Conservation (phyloP, 2,888 invertebrate genomes). For the Brachycybe producta region DNA sequence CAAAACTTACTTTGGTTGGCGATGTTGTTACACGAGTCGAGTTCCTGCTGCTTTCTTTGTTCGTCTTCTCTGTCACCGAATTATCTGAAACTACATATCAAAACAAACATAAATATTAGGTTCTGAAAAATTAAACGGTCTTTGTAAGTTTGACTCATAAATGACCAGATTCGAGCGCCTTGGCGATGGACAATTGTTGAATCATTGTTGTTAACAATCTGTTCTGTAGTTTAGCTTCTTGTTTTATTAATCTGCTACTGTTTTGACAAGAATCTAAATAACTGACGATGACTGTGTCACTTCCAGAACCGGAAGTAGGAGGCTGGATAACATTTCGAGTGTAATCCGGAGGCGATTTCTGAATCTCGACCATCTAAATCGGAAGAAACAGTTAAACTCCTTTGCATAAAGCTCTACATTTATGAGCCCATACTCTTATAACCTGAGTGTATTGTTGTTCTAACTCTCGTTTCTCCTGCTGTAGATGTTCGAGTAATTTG, state of each 20-base stretch:
- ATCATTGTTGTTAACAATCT: neutral
- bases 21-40: no score
- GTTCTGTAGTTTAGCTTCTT: slow-evolving; percentile 5
- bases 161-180: no score
- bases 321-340: no score
- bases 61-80: no score
- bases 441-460: slow-evolving; percentile 11
- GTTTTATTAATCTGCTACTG: slow-evolving; percentile 2
- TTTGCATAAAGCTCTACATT: neutral
- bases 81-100: no score
- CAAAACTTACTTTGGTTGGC: no score
- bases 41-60: no score
- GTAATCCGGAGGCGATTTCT: slow-evolving; percentile 1
- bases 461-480: slow-evolving; percentile 6
- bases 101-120: no score
- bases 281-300: slow-evolving; percentile 1
- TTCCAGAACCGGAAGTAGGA: neutral
- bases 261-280: slow-evolving; percentile 1
- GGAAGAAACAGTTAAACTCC: neutral
- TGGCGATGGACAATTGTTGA: neutral
- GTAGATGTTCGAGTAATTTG: slow-evolving; percentile 6
- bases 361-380: slow-evolving; percentile 6
- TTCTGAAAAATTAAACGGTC: no score
- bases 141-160: no score
- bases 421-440: neutral